A percentile compares a stretch with the other conserved stretches of the same genome.
Evolutionary conservation across 2,113 vertebrate species (phyloP).

Genomic region (Bothrops jararaca): DNA sequence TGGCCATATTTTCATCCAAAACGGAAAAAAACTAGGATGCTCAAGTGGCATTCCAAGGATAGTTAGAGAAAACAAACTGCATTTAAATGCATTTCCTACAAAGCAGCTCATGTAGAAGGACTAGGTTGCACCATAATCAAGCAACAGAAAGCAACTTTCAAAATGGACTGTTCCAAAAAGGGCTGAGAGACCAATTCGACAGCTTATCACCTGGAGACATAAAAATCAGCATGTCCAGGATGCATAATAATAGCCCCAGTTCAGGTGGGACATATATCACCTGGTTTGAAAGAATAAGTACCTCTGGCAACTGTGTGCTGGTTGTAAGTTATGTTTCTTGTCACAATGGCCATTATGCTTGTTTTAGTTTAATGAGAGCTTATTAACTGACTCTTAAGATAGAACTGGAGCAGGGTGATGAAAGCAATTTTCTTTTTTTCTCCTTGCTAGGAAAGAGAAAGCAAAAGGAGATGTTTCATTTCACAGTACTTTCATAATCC

Average conservation of each 20-base stretch:
- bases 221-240: not conserved
- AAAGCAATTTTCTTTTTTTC: not conserved
- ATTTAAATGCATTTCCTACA: not conserved
- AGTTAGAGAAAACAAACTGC: not conserved
- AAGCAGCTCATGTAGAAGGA: not conserved
- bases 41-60: not conserved
- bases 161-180: not conserved
- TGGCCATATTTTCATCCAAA: not conserved
- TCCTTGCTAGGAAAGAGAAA: not conserved
- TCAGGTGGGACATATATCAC: not conserved
- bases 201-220: not conserved
- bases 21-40: not conserved
- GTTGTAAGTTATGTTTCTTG: conserved; percentile 25
- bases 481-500: not conserved
- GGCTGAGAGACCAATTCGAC: not conserved
- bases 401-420: not conserved
- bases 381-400: conserved; percentile 20
- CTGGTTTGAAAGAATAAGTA: conserved; percentile 6
- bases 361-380: conserved; percentile 22
- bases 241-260: not conserved
- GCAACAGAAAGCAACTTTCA: not conserved
- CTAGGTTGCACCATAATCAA: not conserved
- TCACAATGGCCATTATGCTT: conserved; percentile 3
- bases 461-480: not conserved
- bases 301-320: not conserved